Evolutionary conservation across 2,888 invertebrate species (phyloP).

Genomic region (Epirrita christyi): DNA sequence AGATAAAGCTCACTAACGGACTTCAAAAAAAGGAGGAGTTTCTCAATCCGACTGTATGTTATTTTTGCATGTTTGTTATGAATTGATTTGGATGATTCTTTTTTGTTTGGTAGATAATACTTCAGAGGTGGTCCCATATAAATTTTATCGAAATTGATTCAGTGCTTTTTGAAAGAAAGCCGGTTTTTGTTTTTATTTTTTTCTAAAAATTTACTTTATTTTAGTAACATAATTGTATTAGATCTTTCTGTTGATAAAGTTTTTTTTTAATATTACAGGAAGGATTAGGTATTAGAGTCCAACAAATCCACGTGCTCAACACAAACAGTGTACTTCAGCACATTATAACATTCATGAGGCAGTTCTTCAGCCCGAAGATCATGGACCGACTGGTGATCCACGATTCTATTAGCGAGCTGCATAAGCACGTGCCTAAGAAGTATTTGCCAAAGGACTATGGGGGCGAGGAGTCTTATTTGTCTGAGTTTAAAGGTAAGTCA

Average conservation of each 20-base stretch:
- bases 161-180: no score
- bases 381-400: slow-evolving; percentile 55
- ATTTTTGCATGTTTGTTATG: no score
- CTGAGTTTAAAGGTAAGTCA: slow-evolving; percentile 63
- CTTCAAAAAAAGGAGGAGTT: no score
- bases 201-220: no score
- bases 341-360: slow-evolving; percentile 59
- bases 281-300: slow-evolving; percentile 68
- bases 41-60: no score
- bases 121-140: no score
- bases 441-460: slow-evolving; percentile 65
- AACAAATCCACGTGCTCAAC: slow-evolving; percentile 73
- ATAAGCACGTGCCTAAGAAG: slow-evolving; percentile 49
- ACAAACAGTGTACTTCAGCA: slow-evolving; percentile 61
- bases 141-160: no score
- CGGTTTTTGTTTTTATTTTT: no score
- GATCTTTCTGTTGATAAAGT: background rate
- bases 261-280: slow-evolving; percentile 63
- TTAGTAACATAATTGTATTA: no score
- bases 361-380: slow-evolving; percentile 68
- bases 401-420: slow-evolving; percentile 57
- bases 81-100: no score
- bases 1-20: no score
- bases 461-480: slow-evolving; percentile 56
- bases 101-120: no score